Conservation (phyloP, 2,113 vertebrate species). For the Epinephelus cyanopodus region DNA sequence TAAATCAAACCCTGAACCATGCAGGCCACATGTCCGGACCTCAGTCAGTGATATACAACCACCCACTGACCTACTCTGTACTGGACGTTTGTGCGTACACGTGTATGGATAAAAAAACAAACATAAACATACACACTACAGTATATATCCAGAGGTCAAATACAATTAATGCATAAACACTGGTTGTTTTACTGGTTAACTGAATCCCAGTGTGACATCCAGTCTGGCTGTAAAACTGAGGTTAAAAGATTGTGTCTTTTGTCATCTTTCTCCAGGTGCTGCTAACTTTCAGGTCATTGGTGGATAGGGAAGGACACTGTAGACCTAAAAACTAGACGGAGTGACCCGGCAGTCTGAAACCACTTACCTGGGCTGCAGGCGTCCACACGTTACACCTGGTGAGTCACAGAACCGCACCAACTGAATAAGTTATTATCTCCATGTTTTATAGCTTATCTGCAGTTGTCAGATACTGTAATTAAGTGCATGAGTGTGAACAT, state of each 20-base stretch:
- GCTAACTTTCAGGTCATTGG: background rate
- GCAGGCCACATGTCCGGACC: no score
- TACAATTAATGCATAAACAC: background rate
- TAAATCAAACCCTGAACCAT: background rate
- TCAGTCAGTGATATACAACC: background rate
- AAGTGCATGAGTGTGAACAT: background rate
- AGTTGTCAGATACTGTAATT: background rate
- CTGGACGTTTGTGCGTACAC: background rate
- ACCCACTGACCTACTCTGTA: background rate
- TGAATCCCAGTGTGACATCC: background rate
- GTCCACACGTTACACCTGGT: constrained; percentile 39
- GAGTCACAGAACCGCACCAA: constrained; percentile 11
- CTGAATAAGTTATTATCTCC: background rate
- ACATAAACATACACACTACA: background rate
- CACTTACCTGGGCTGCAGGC: constrained; percentile 23
- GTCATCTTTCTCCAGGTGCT: constrained; percentile 26
- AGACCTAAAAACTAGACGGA: background rate
- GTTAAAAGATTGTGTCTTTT: background rate
- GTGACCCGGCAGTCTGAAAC: constrained; percentile 1
- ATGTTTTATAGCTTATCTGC: background rate
- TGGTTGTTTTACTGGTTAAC: background rate
- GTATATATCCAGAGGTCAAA: background rate
- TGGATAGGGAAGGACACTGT: constrained; percentile 3
- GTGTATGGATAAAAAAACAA: background rate
- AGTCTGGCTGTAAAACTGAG: background rate